phyloP scores from a whole-genome alignment of 2,888 invertebrate genomes.

The Proisotoma minuta region DNA sequence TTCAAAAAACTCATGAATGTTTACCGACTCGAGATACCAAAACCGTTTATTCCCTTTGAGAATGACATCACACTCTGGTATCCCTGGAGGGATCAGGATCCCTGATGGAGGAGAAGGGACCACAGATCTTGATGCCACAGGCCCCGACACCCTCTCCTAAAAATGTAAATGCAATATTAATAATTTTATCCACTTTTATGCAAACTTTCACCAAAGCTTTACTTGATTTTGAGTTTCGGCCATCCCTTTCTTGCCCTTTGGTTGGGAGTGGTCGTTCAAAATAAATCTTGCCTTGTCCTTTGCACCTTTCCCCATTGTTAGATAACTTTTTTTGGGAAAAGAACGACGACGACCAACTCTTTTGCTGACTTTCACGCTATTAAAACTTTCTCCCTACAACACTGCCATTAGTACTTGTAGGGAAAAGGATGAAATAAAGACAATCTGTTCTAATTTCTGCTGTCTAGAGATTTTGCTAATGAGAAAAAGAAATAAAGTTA shows the following conservation, averaged over 20 bases:
- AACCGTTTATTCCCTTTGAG: slow-evolving; percentile 5
- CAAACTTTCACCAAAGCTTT: too few relatives aligned
- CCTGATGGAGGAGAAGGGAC: too few relatives aligned
- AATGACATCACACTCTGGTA: slow-evolving; percentile 13
- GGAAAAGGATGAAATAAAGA: not conserved
- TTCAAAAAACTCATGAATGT: not conserved
- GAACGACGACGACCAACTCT: too few relatives aligned
- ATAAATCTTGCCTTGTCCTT: not conserved
- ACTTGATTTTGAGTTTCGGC: too few relatives aligned
- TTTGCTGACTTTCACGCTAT: too few relatives aligned
- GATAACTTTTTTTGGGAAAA: too few relatives aligned
- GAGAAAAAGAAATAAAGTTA: not conserved
- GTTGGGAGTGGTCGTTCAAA: not conserved
- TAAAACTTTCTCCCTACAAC: too few relatives aligned
- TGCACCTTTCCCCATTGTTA: not conserved
- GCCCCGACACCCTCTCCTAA: too few relatives aligned
- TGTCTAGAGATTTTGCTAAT: not conserved
- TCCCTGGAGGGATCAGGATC: slow-evolving; percentile 4
- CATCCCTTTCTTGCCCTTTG: not conserved
- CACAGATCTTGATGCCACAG: too few relatives aligned
- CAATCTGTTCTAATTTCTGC: not conserved
- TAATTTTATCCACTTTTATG: too few relatives aligned
- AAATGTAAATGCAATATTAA: too few relatives aligned
- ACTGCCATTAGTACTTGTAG: too few relatives aligned
- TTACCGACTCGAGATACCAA: slow-evolving; percentile 10